Percentiles rank a stretch among this genome's conserved stretches.
Conservation (phyloP, 2,888 invertebrate genomes). For the Chrysomela aeneicollis region DNA sequence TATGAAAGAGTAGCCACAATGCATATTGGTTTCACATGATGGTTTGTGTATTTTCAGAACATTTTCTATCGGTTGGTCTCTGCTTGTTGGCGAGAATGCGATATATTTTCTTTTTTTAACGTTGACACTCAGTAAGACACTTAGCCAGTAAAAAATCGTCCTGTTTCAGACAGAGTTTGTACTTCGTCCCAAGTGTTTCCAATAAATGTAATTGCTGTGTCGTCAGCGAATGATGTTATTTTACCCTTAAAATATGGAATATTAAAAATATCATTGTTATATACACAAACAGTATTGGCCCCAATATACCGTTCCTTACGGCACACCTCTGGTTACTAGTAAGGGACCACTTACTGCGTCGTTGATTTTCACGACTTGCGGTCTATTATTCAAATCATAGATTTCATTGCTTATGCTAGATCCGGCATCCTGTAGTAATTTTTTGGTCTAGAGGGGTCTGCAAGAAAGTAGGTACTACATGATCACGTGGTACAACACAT, state of each 20-base stretch:
- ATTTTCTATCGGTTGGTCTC: slow-evolving; percentile 6
- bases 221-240: neutral
- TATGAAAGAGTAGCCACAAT: too few species aligned
- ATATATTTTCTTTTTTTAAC: too few species aligned
- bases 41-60: too few species aligned
- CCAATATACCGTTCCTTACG: slow-evolving; percentile 8
- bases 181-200: slow-evolving; percentile 4
- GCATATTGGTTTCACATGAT: too few species aligned
- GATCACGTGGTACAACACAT: too few species aligned
- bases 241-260: neutral
- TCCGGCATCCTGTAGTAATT: too few species aligned
- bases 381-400: slow-evolving; percentile 8
- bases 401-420: too few species aligned
- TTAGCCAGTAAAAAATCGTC: neutral
- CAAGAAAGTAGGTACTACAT: too few species aligned
- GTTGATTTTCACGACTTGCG: slow-evolving; percentile 8
- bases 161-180: neutral
- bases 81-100: neutral
- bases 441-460: too few species aligned
- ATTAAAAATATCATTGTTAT: slow-evolving; percentile 1
- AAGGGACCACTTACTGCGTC: neutral
- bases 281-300: slow-evolving; percentile 1
- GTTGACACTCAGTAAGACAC: neutral
- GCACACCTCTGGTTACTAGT: slow-evolving; percentile 7
- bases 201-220: slow-evolving; percentile 4